Conservation (phyloP, 1,140 invertebrate species). For the Drosophila orena region DNA sequence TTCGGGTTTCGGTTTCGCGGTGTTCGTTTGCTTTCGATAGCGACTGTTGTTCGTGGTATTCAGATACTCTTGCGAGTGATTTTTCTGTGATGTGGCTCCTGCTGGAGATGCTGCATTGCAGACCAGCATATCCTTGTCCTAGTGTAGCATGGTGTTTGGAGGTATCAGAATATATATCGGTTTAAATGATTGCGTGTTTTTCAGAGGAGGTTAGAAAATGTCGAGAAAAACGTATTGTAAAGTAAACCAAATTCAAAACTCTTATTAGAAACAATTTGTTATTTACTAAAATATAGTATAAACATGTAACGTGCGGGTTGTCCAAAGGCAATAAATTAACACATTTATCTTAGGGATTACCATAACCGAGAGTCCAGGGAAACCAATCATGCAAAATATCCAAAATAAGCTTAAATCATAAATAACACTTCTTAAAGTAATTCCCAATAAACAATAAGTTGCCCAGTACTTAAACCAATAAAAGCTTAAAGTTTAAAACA, state of each 20-base stretch:
- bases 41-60: slow-evolving; percentile 70
- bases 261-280: slow-evolving; percentile 48
- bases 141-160: slow-evolving; percentile 41
- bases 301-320: slow-evolving; percentile 58
- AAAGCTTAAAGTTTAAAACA: slow-evolving; percentile 22
- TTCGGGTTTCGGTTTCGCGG: slow-evolving; percentile 56
- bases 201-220: neutral
- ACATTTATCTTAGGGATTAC: slow-evolving; percentile 8
- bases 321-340: slow-evolving; percentile 33
- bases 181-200: slow-evolving; percentile 33
- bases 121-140: slow-evolving; percentile 69
- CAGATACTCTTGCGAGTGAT: slow-evolving; percentile 68
- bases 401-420: slow-evolving; percentile 29
- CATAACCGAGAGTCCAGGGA: slow-evolving; percentile 51
- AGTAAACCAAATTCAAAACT: slow-evolving; percentile 47
- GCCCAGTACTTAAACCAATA: slow-evolving; percentile 12
- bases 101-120: slow-evolving; percentile 30
- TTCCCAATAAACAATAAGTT: slow-evolving; percentile 2
- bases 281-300: slow-evolving; percentile 49
- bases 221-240: slow-evolving; percentile 38
- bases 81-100: slow-evolving; percentile 59
- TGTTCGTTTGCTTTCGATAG: slow-evolving; percentile 78
- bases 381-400: slow-evolving; percentile 23
- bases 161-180: slow-evolving; percentile 59
- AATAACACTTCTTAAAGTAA: slow-evolving; percentile 5